These are phyloP conservation scores for Sebastes minor DNA, from an alignment of 2,797 vertebrate genomes.

Conservation along the genomic window DNA sequence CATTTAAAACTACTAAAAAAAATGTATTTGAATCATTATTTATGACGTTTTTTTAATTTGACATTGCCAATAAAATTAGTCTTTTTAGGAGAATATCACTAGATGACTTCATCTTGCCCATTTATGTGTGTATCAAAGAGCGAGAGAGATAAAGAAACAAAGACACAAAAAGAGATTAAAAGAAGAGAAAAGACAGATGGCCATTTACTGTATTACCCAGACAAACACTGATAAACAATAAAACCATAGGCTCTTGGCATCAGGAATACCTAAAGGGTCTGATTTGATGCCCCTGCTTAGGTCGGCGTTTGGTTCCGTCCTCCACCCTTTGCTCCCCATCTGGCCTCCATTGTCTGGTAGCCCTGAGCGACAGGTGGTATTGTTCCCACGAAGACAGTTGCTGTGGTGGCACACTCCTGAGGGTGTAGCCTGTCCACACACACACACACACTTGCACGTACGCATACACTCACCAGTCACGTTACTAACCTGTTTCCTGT, in stretches of 20 bases:
- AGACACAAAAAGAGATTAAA: constrained; percentile 8
- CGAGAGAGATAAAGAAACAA: constrained; percentile 18
- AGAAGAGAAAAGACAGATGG: constrained; percentile 43
- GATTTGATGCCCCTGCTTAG: constrained; percentile 49
- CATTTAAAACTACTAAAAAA: background rate
- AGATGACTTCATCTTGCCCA: background rate
- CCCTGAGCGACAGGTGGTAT: constrained; percentile 71
- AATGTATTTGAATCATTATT: background rate
- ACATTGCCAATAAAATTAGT: background rate
- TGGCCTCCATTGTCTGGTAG: constrained; percentile 68
- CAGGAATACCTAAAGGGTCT: constrained; percentile 49
- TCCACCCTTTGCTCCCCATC: constrained; percentile 73
- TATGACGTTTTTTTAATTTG: background rate
- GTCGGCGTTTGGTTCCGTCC: constrained; percentile 45
- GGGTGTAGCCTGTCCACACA: constrained; percentile 51
- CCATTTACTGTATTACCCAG: constrained; percentile 26
- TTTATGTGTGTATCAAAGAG: constrained; percentile 15
- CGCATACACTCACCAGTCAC: constrained; percentile 19
- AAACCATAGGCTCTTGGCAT: constrained; percentile 56
- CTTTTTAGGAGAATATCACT: background rate
- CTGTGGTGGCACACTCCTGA: constrained; percentile 72
- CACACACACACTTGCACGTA: constrained; percentile 10
- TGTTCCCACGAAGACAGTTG: constrained; percentile 74
- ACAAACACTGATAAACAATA: constrained; percentile 43
- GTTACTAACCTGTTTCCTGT: constrained; percentile 59